Evolutionary conservation across 2,113 vertebrate genomes (phyloP), one percentile per base, ranked within the genome.

Genomic region (Salvelinus fontinalis): DNA sequence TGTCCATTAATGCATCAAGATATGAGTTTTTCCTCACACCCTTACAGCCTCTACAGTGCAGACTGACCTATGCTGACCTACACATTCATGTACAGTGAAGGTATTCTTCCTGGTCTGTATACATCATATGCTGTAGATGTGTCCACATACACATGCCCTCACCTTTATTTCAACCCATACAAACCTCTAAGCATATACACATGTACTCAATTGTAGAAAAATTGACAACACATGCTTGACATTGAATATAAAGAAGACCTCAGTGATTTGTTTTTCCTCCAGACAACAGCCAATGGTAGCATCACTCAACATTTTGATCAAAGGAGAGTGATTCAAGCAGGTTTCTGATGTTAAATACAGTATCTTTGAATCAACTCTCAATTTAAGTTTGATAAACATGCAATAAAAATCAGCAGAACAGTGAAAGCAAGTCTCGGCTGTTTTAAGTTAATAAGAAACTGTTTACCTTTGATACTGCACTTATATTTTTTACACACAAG

Each of bases 21-120:
- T 78, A 26, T 83, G 49, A 39, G 6, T 18, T 71, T 87, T 65
- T 84, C 76, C 51, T 57, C 51, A 16, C 51, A 16, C 51, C 18
- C 64, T 7, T 39, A 39, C 34, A 39, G 7, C 16, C 18, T 20
- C n/a, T 39, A 39, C 34, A 39, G 34, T 39, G 34, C 34, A 39
- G 34, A 34, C 31, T 39, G 34, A 7, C 34, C 34, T 39, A 9
- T 39, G 39, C 39, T 44, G 39, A 9, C 39, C 39, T 44, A 44
- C 39, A 44, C 39, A 44, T 44, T 9, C 0, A 2, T 44, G 8
- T 44, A 44, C 39, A 44, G 39, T 44, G 39, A 44, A 29, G n/a
- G n/a, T 24, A 16, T 20, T 20, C 54, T 57, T 16, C 18, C 54
- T 57, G 16, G 3, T 20, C 24, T n/a, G 13, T 9, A 39, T n/a